These are phyloP conservation scores for Anaspis maculata DNA, from an alignment of 2,888 invertebrate genomes.

Conservation along the genomic window DNA sequence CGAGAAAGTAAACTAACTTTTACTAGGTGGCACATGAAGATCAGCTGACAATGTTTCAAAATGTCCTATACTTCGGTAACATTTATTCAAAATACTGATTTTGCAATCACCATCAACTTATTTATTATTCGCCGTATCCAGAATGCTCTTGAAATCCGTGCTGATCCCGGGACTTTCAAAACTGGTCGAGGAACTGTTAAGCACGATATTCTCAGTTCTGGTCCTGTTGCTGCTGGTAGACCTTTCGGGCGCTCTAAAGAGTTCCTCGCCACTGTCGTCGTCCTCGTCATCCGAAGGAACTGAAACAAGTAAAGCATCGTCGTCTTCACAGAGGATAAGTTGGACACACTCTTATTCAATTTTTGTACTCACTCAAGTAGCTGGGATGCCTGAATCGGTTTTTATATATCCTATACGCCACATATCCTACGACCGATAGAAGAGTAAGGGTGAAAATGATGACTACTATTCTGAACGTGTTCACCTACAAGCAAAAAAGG, in stretches of 20 bases:
- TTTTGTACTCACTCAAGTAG: slow-evolving; percentile 31
- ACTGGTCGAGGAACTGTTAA: slow-evolving; percentile 6
- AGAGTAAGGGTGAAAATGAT: slow-evolving; percentile 23
- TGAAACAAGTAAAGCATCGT: too few relatives aligned
- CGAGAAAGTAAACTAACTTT: too few relatives aligned
- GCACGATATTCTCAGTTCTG: neutral
- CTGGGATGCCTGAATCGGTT: slow-evolving; percentile 26
- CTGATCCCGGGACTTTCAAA: slow-evolving; percentile 22
- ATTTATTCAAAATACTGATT: too few relatives aligned
- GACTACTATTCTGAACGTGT: slow-evolving; percentile 23
- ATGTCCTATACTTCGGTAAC: too few relatives aligned
- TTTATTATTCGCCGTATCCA: slow-evolving; percentile 21
- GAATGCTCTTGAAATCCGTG: slow-evolving; percentile 29
- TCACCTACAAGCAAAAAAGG: slow-evolving; percentile 24
- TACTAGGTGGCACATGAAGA: too few relatives aligned
- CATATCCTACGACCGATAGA: slow-evolving; percentile 22
- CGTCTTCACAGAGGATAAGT: too few relatives aligned
- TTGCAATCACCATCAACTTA: too few relatives aligned
- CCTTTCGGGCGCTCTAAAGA: slow-evolving; percentile 25
- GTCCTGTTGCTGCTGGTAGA: slow-evolving; percentile 8
- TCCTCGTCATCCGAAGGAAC: slow-evolving; percentile 23
- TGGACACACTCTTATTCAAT: too few relatives aligned
- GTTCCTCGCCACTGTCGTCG: slow-evolving; percentile 27
- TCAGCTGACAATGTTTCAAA: too few relatives aligned
- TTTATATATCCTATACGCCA: slow-evolving; percentile 27